phyloP scores from a whole-genome alignment of 2,797 vertebrate genomes.

The Mionectes olivaceus region DNA sequence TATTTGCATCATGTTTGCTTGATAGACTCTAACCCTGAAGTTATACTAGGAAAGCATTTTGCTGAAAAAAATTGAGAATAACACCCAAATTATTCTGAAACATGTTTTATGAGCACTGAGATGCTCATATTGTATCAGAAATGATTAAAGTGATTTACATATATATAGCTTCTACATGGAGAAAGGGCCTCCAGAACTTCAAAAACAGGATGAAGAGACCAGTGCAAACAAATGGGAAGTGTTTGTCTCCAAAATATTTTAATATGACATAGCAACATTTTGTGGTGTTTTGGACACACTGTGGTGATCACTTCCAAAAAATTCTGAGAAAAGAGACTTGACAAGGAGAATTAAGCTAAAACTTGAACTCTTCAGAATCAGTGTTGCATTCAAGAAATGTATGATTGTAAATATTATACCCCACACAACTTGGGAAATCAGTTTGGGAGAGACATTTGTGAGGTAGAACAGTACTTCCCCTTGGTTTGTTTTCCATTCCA shows the following conservation, averaged over 20 bases:
- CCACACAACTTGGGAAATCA: not conserved
- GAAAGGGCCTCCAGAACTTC: not conserved
- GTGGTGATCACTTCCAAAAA: not conserved
- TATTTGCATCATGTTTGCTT: not conserved
- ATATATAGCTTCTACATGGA: not conserved
- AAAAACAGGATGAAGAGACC: not conserved
- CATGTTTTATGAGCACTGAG: not conserved
- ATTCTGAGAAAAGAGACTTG: not conserved
- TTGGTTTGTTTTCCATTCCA: not conserved
- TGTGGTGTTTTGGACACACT: not conserved
- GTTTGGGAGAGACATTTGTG: not conserved
- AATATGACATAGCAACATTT: not conserved
- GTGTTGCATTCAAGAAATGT: not conserved
- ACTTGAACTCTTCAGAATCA: not conserved
- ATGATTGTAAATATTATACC: not conserved
- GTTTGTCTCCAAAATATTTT: not conserved
- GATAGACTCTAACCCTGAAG: not conserved
- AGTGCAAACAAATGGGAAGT: not conserved
- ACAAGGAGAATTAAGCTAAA: not conserved
- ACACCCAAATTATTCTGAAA: not conserved
- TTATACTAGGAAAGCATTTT: not conserved
- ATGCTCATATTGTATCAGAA: not conserved
- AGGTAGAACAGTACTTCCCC: not conserved
- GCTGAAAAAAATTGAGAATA: not conserved
- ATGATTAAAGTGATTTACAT: constrained; percentile 50